Evolutionary conservation across 2,797 vertebrate genomes (phyloP).

Genomic region (Cuculus canorus): DNA sequence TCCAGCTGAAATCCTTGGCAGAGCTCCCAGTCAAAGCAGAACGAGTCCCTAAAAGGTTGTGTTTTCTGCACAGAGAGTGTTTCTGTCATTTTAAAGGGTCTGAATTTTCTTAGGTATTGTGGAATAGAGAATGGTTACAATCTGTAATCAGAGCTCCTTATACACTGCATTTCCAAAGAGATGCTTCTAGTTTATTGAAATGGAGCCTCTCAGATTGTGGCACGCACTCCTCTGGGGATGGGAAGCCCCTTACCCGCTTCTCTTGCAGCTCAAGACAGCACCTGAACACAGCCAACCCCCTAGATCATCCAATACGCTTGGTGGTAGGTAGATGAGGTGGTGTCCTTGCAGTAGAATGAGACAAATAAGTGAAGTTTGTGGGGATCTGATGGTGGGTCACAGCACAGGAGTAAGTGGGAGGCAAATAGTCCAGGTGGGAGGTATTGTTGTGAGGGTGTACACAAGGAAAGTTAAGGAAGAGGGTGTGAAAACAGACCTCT

Average conservation of each 20-base stretch:
- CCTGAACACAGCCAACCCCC: not conserved
- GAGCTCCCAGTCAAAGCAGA: constrained; percentile 39
- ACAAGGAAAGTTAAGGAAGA: not conserved
- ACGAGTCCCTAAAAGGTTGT: constrained; percentile 56
- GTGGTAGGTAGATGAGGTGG: not conserved
- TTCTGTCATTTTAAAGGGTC: constrained; percentile 29
- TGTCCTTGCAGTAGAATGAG: not conserved
- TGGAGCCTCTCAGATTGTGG: not conserved
- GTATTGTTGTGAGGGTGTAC: not conserved
- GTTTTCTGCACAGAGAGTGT: constrained; percentile 42
- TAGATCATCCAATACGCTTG: not conserved
- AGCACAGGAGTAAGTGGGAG: not conserved
- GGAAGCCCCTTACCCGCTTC: not conserved
- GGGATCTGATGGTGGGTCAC: not conserved
- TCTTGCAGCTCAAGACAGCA: not conserved
- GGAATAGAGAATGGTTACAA: not conserved
- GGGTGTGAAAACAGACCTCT: not conserved
- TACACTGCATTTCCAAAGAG: not conserved
- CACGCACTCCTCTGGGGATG: not conserved
- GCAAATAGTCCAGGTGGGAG: not conserved
- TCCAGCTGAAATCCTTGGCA: constrained; percentile 54
- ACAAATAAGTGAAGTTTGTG: not conserved
- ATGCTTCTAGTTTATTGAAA: not conserved
- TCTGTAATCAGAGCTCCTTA: not conserved
- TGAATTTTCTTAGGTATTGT: constrained; percentile 23